These are phyloP conservation scores for Chloropsis cyanopogon DNA, from an alignment of 2,113 vertebrate species.

Conservation along the genomic window DNA sequence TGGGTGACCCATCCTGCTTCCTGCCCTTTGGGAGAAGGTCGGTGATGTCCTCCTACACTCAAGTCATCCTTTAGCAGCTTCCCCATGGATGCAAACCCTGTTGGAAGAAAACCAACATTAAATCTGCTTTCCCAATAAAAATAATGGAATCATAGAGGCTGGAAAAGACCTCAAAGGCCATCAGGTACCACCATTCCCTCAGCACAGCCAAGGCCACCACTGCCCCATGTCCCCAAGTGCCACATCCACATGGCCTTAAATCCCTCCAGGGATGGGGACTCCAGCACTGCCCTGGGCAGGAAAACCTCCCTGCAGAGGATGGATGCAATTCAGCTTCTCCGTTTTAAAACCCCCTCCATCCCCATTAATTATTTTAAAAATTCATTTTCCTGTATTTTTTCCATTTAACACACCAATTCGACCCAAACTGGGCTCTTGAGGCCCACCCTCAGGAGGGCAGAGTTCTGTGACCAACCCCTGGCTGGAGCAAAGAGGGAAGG, in stretches of 20 bases:
- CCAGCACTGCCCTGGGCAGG: neutral
- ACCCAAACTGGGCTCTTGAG: neutral
- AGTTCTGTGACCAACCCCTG: neutral
- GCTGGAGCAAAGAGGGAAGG: neutral
- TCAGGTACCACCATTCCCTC: neutral
- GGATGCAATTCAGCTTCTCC: neutral
- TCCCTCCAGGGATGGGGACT: neutral
- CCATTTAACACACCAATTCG: neutral
- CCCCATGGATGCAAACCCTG: neutral
- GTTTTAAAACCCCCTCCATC: neutral
- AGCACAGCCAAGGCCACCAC: neutral
- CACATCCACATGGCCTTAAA: accelerated
- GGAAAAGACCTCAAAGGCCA: neutral
- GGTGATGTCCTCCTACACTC: neutral
- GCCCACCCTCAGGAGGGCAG: neutral
- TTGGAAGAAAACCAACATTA: neutral
- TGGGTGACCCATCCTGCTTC: neutral
- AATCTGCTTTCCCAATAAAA: neutral
- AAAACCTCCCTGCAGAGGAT: neutral
- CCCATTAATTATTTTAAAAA: neutral
- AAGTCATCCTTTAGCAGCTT: neutral
- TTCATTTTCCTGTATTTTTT: neutral
- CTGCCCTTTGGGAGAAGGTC: neutral
- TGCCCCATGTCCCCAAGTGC: neutral
- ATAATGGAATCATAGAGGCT: neutral